Conservation (phyloP, 2,888 invertebrate species). For the Drosophila kuntzei region DNA sequence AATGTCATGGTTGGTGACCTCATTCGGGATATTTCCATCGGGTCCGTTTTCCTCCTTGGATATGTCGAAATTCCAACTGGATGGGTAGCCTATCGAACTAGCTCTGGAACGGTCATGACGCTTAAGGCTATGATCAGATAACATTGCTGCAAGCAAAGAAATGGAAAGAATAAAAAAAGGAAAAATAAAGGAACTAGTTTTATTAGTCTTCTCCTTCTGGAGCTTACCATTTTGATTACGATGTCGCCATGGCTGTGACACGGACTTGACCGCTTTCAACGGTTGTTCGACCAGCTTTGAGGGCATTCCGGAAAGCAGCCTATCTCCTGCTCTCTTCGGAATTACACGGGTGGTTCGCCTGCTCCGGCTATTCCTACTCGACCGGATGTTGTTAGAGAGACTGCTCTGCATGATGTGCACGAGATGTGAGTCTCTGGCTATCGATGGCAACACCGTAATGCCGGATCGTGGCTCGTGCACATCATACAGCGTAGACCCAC, state of each 20-base stretch:
- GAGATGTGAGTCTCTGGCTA: constrained; percentile 9
- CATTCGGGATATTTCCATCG: constrained; percentile 14
- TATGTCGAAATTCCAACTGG: constrained; percentile 48
- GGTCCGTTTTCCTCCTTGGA: not conserved
- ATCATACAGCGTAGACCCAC: constrained; percentile 17
- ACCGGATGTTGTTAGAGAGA: not conserved
- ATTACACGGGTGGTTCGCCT: not conserved
- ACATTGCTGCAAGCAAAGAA: constrained; percentile 15
- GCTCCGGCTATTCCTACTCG: not conserved
- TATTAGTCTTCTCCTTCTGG: no score
- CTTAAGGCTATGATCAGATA: constrained; percentile 29
- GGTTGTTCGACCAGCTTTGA: not conserved
- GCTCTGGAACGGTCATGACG: constrained; percentile 30
- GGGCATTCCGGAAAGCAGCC: not conserved
- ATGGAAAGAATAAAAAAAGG: no score
- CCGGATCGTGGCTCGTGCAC: constrained; percentile 2
- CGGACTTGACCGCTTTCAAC: not conserved
- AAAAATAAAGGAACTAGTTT: no score
- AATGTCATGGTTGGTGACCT: constrained; percentile 9
- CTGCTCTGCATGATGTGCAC: constrained; percentile 27
- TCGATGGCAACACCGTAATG: constrained; percentile 16
- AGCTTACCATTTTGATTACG: constrained; percentile 28
- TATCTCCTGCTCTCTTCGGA: not conserved
- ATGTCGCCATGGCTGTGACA: constrained; percentile 4
- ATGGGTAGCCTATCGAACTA: constrained; percentile 59